Conservation (phyloP, 1,140 invertebrate species). For the Propsilocerus akamusi region DNA sequence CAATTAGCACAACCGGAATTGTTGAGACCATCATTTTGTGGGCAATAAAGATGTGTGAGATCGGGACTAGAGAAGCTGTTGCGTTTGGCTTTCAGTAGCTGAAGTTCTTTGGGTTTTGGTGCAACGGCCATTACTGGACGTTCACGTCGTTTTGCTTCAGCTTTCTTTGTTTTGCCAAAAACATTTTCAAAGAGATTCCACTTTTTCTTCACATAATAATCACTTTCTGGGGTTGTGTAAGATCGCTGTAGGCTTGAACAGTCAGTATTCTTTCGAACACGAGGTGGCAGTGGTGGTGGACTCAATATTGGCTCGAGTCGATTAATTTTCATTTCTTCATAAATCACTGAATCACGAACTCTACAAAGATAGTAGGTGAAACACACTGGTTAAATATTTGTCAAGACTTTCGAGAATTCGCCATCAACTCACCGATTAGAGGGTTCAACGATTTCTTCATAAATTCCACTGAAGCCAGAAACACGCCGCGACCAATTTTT, state of each 20-base stretch:
- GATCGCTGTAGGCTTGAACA: slow-evolving; percentile 12
- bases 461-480: slow-evolving; percentile 18
- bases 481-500: slow-evolving; percentile 10
- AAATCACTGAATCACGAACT: slow-evolving; percentile 22
- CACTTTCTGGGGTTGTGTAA: slow-evolving; percentile 20
- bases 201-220: slow-evolving; percentile 21
- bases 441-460: slow-evolving; percentile 21
- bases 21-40: slow-evolving; percentile 14
- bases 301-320: too few species aligned
- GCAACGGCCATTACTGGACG: neutral
- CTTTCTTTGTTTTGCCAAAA: slow-evolving; percentile 9
- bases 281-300: slow-evolving; percentile 15
- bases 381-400: too few species aligned
- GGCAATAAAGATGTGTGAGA: slow-evolving; percentile 12
- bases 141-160: neutral
- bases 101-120: neutral
- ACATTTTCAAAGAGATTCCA: slow-evolving; percentile 19
- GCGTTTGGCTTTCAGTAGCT: slow-evolving; percentile 8
- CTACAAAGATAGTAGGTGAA: too few species aligned
- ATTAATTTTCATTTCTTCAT: slow-evolving; percentile 20
- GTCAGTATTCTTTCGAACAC: slow-evolving; percentile 18
- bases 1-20: neutral
- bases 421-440: neutral
- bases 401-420: too few species aligned
- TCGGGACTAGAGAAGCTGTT: slow-evolving; percentile 24